These are phyloP conservation scores for Solea solea DNA, from an alignment of 2,113 vertebrate genomes.

Conservation along the genomic window DNA sequence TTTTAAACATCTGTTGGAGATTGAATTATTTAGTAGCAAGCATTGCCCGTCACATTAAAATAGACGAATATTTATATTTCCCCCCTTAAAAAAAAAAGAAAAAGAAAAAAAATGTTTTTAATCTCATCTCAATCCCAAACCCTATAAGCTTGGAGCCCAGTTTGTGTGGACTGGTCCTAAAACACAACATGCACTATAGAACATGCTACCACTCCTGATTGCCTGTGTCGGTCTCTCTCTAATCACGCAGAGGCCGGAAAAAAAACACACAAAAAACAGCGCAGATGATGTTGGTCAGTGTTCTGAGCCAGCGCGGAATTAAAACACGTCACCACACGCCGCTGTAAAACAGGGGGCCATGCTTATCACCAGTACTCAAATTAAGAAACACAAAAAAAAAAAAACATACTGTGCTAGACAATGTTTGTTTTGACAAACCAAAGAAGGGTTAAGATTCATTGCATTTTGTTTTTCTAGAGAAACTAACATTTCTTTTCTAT, in stretches of 20 bases:
- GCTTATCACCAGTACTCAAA: constrained; percentile 45
- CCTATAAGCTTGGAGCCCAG: constrained; percentile 34
- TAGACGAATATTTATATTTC: constrained; percentile 10
- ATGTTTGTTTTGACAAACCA: constrained; percentile 77
- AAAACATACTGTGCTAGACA: constrained; percentile 52
- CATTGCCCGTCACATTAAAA: constrained; percentile 26
- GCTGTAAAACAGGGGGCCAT: constrained; percentile 48
- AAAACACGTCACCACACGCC: constrained; percentile 12
- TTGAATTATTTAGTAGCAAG: constrained; percentile 27
- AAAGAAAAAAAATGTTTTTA: neutral
- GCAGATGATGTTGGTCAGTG: neutral
- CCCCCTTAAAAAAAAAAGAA: neutral
- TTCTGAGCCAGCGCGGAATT: constrained; percentile 36
- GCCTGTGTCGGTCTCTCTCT: constrained; percentile 26
- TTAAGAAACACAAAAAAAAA: neutral
- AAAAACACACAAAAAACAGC: constrained; percentile 18
- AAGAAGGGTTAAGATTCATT: constrained; percentile 73
- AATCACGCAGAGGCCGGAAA: constrained; percentile 10
- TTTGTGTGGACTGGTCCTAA: constrained; percentile 40
- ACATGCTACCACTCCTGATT: constrained; percentile 35
- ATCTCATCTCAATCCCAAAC: constrained; percentile 31
- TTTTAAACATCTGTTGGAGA: constrained; percentile 45
- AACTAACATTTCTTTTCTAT: constrained; percentile 47
- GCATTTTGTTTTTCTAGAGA: constrained; percentile 58
- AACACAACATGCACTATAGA: constrained; percentile 41